Conservation (phyloP, 2,888 invertebrate genomes). For the Microchrysa polita region DNA sequence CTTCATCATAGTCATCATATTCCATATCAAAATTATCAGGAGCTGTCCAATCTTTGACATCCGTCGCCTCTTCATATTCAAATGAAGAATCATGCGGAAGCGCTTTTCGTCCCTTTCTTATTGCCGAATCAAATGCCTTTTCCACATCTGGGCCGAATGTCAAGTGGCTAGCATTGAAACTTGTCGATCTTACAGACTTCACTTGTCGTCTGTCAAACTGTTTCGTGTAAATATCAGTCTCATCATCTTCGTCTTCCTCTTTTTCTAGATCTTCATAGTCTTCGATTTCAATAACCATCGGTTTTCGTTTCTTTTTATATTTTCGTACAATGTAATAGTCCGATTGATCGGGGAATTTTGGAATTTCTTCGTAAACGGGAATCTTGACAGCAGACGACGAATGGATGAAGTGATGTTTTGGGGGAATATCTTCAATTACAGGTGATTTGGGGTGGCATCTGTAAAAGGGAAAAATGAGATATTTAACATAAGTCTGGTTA, state of each 20-base stretch:
- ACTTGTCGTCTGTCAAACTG: conserved; percentile 50
- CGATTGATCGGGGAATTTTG: conserved; percentile 46
- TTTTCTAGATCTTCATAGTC: conserved; percentile 54
- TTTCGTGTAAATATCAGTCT: conserved; percentile 30
- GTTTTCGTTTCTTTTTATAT: conserved; percentile 55
- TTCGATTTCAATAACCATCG: conserved; percentile 54
- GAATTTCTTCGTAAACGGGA: conserved; percentile 53
- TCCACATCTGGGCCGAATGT: conserved; percentile 1
- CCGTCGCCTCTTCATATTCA: conserved; percentile 35
- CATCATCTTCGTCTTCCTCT: conserved; percentile 52
- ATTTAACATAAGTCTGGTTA: too few relatives aligned
- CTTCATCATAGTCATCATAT: conserved; percentile 46
- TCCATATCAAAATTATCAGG: conserved; percentile 33
- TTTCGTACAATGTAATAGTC: conserved; percentile 59
- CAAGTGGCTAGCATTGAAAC: conserved; percentile 37
- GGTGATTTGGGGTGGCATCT: conserved; percentile 40
- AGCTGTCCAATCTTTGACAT: conserved; percentile 48
- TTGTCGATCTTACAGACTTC: conserved; percentile 58
- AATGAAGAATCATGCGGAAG: conserved; percentile 19
- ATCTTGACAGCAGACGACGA: conserved; percentile 35
- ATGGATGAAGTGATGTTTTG: too few relatives aligned
- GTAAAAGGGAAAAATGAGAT: too few relatives aligned
- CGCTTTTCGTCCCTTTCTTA: conserved; percentile 7
- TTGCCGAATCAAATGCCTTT: conserved; percentile 18
- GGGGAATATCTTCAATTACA: background rate